Conservation (phyloP, 2,888 invertebrate genomes). For the Nyleta sp. region DNA sequence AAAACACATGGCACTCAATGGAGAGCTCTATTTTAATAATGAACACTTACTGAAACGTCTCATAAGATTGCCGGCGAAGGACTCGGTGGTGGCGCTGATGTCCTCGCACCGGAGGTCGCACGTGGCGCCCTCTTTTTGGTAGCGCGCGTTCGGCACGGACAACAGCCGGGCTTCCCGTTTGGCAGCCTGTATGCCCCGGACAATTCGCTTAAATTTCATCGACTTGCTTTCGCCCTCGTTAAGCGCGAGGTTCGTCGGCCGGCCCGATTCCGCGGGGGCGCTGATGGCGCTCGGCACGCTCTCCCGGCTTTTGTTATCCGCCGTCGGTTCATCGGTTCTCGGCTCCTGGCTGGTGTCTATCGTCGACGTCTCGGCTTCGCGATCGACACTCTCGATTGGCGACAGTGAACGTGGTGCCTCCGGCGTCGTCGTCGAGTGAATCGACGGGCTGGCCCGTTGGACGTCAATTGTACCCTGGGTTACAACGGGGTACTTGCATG, state of each 20-base stretch:
- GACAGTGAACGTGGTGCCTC: constrained; percentile 71
- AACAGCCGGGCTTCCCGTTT: constrained; percentile 87
- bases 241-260: constrained; percentile 72
- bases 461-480: constrained; percentile 66
- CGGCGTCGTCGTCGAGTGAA: constrained; percentile 61
- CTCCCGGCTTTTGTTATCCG: constrained; percentile 36
- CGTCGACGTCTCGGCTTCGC: constrained; percentile 77
- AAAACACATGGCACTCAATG: constrained; percentile 68
- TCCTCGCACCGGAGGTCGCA: constrained; percentile 85
- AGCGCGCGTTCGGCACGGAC: constrained; percentile 91
- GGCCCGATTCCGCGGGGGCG: constrained; percentile 52
- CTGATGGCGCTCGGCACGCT: constrained; percentile 25
- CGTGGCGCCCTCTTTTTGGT: constrained; percentile 83
- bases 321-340: constrained; percentile 31
- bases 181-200: constrained; percentile 69
- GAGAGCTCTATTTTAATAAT: constrained; percentile 70
- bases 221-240: constrained; percentile 68
- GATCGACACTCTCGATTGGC: constrained; percentile 74
- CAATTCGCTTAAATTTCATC: constrained; percentile 72
- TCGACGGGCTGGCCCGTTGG: constrained; percentile 50
- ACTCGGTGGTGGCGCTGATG: constrained; percentile 80
- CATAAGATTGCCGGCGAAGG: constrained; percentile 90
- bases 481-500: constrained; percentile 75
- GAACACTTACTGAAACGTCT: constrained; percentile 94
- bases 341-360: constrained; percentile 63